Base-by-base conservation (phyloP, 1,140 invertebrate genomes). In the Hydropsyche tenuis region DNA sequence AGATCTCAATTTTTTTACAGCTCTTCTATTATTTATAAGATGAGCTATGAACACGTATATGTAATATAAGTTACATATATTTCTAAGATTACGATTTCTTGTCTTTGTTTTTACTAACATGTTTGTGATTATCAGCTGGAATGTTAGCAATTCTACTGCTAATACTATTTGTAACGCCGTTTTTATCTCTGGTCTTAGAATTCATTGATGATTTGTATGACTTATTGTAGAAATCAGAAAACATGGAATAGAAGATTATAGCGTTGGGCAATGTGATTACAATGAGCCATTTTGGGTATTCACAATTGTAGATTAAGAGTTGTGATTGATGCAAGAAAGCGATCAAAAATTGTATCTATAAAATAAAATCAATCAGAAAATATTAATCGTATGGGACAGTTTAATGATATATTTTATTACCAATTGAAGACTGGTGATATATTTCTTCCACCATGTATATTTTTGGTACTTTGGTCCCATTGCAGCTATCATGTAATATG, bases 341-440 rank as follows among this genome's bases (percentile, higher is more conserved):
- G 65, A 93, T 82, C 79, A 90, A 91, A 82, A 94, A 94, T 83
- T 94, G 92, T 64, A 88, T 85, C 92, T 94, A 81, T n/a, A n/a
- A n/a, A n/a, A n/a, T n/a, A n/a, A n/a, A n/a, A n/a, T n/a, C n/a
- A 77, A 73, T 74, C 30, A 64, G 20, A 22, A 63, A 51, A 56
- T 63, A 63, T 14, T 4, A 16, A 62, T 12, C 6, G 22, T 60
- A 60, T 14, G 4, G 22, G 4, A 60, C 22, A 3, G 4, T 20
- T 22, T 60, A 27, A n/a, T 20, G 14, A n/a, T n/a, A 4, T 4
- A 37, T 43, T 16, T 81, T 84, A 86, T 88, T 86, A 94, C 92
- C 90, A 94, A 90, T 87, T 94, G 93, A 48, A 94, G 79, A 1
- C 89, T 92, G 16, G 93, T 94, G 56, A 94, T 92, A 81, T 93